Evolutionary conservation across 1,140 invertebrate species (phyloP).

Genomic region (Cotesia vestalis): DNA sequence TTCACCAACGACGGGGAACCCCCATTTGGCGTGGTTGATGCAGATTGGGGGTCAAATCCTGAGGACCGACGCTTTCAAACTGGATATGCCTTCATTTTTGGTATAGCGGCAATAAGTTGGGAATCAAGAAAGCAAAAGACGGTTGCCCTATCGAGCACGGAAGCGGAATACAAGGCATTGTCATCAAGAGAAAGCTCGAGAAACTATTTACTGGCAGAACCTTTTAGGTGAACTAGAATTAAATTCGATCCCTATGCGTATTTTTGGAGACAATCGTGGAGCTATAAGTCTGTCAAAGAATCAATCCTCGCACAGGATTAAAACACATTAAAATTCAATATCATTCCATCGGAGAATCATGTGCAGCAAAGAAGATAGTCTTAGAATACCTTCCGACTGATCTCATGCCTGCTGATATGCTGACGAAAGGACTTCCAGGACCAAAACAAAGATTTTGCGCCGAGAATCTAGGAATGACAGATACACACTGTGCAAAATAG

Average conservation of each 20-base stretch:
- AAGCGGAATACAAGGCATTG: conserved; percentile 56
- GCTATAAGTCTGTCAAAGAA: conserved; percentile 51
- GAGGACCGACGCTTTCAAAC: conserved; percentile 43
- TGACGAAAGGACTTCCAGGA: not conserved
- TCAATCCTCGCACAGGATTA: conserved; percentile 47
- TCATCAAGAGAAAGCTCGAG: conserved; percentile 44
- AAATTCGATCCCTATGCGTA: conserved; percentile 8
- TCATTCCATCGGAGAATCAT: conserved; percentile 43
- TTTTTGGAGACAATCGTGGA: conserved; percentile 51
- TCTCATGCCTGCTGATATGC: conserved; percentile 1
- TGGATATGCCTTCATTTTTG: conserved; percentile 44
- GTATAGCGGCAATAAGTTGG: conserved; percentile 48
- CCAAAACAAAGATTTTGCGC: not conserved
- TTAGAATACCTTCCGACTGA: not conserved
- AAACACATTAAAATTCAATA: conserved; percentile 59
- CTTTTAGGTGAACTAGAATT: conserved; percentile 35
- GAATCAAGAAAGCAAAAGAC: conserved; percentile 50
- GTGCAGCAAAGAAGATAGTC: not conserved
- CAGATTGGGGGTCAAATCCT: conserved; percentile 43
- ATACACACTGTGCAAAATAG: too few species aligned
- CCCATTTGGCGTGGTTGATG: conserved; percentile 40
- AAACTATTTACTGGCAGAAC: conserved; percentile 34
- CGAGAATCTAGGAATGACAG: not conserved
- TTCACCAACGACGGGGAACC: conserved; percentile 20
- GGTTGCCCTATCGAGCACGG: conserved; percentile 54